Percentiles rank a stretch among this genome's conserved stretches.
Conservation (phyloP, 1,140 invertebrate genomes). For the Cephus cinctus region DNA sequence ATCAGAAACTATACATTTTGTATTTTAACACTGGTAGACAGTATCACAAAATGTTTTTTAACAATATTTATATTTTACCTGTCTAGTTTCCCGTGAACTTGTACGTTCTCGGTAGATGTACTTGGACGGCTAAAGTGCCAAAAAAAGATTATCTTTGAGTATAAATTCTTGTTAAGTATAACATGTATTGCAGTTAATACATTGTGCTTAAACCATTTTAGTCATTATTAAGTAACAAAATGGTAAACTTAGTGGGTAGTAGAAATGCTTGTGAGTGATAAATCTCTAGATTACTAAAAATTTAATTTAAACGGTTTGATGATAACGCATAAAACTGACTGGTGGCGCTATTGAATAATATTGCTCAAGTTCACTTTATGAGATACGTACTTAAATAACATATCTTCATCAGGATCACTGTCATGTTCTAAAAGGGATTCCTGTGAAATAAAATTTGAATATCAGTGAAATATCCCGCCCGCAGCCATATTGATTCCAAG, state of each 20-base stretch:
- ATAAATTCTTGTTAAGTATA: too few relatives aligned
- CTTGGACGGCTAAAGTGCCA: slow-evolving; percentile 32
- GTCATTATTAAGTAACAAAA: too few relatives aligned
- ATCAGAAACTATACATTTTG: neutral
- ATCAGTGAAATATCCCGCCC: slow-evolving; percentile 16
- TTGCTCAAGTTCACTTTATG: too few relatives aligned
- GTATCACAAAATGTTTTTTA: neutral
- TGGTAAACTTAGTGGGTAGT: too few relatives aligned
- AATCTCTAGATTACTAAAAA: too few relatives aligned
- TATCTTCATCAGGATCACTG: slow-evolving; percentile 45
- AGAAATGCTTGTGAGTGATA: too few relatives aligned
- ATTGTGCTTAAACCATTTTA: too few relatives aligned
- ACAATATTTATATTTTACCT: slow-evolving; percentile 28
- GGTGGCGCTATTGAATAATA: too few relatives aligned
- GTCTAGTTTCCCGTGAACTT: slow-evolving; percentile 40
- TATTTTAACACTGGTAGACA: neutral
- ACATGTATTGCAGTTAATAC: too few relatives aligned
- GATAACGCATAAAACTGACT: too few relatives aligned
- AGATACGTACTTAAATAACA: slow-evolving; percentile 39
- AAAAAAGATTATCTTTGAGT: too few relatives aligned
- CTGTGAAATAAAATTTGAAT: slow-evolving; percentile 24
- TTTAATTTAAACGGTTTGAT: too few relatives aligned
- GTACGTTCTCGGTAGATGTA: slow-evolving; percentile 31
- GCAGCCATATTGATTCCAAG: slow-evolving; percentile 1
- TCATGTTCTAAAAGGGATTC: slow-evolving; percentile 45